These are phyloP conservation scores for Villa cingulata DNA, from an alignment of 2,888 invertebrate species.

Conservation along the genomic window DNA sequence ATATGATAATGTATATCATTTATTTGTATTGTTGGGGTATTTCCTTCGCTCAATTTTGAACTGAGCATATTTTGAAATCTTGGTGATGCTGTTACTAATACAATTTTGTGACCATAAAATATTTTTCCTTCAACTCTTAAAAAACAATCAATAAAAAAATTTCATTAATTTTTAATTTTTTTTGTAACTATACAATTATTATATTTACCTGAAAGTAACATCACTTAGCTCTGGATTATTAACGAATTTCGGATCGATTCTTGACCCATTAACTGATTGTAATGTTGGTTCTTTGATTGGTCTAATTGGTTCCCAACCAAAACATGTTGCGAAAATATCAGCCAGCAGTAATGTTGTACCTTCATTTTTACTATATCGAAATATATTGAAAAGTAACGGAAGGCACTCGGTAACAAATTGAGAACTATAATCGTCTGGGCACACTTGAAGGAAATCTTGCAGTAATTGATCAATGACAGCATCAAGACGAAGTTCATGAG, in stretches of 20 bases:
- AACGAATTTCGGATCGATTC: slow-evolving; percentile 85
- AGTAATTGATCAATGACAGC: slow-evolving; percentile 76
- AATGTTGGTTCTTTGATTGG: slow-evolving; percentile 53
- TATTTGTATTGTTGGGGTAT: slow-evolving; percentile 75
- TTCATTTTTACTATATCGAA: slow-evolving; percentile 84
- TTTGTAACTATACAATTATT: not conserved
- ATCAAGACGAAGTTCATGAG: slow-evolving; percentile 70
- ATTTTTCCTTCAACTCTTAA: slow-evolving; percentile 71
- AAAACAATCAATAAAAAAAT: slow-evolving; percentile 1
- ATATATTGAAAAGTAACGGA: slow-evolving; percentile 77
- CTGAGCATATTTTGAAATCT: slow-evolving; percentile 75
- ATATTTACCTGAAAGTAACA: slow-evolving; percentile 66
- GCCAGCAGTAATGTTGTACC: slow-evolving; percentile 74
- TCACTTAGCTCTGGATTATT: slow-evolving; percentile 88
- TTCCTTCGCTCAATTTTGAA: slow-evolving; percentile 57
- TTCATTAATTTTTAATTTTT: too few relatives aligned
- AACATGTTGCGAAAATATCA: slow-evolving; percentile 80
- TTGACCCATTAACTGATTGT: slow-evolving; percentile 50
- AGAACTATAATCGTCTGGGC: slow-evolving; percentile 77
- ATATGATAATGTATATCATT: slow-evolving; percentile 87
- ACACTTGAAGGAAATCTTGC: slow-evolving; percentile 81
- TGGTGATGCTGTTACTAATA: slow-evolving; percentile 79
- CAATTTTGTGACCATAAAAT: slow-evolving; percentile 89
- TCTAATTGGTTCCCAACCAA: slow-evolving; percentile 74
- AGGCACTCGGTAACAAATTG: slow-evolving; percentile 84